These are phyloP conservation scores for Acrobasis consociella DNA, from an alignment of 2,888 invertebrate species.

Conservation along the genomic window DNA sequence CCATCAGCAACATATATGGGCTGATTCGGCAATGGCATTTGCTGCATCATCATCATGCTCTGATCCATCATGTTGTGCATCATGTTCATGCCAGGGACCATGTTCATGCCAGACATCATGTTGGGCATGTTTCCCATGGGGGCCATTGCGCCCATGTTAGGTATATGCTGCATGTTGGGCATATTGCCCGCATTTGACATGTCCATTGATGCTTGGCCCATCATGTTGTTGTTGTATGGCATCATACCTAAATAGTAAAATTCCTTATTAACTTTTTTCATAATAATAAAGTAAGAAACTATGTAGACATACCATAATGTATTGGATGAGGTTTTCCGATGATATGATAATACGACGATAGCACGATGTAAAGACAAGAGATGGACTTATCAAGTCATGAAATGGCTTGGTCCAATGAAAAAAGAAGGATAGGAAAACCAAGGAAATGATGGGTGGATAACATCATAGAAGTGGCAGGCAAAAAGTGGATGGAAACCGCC, in stretches of 20 bases:
- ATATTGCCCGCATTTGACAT: conserved; percentile 40
- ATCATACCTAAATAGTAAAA: conserved; percentile 43
- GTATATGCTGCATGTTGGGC: conserved; percentile 31
- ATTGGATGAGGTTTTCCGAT: not conserved
- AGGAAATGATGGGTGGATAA: too few species aligned
- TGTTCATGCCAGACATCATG: conserved; percentile 21
- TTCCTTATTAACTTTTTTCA: too few species aligned
- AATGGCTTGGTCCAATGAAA: too few species aligned
- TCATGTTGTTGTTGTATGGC: conserved; percentile 40
- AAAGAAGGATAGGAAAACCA: too few species aligned
- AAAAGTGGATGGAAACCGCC: too few species aligned
- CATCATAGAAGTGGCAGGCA: too few species aligned
- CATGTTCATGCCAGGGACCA: conserved; percentile 40
- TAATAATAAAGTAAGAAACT: not conserved
- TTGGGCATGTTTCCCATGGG: conserved; percentile 36
- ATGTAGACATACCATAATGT: not conserved
- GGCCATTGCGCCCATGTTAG: conserved; percentile 32
- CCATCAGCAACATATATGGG: conserved; percentile 85
- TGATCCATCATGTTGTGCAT: conserved; percentile 80
- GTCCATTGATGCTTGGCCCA: conserved; percentile 45
- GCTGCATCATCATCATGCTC: conserved; percentile 75
- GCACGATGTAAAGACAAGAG: too few species aligned
- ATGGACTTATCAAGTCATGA: too few species aligned
- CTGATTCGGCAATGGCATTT: conserved; percentile 44
- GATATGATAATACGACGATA: too few species aligned